Evolutionary conservation across 1,140 invertebrate species (phyloP), one percentile per base, ranked within the genome.

Genomic region (Acromyrmex echinatior): DNA sequence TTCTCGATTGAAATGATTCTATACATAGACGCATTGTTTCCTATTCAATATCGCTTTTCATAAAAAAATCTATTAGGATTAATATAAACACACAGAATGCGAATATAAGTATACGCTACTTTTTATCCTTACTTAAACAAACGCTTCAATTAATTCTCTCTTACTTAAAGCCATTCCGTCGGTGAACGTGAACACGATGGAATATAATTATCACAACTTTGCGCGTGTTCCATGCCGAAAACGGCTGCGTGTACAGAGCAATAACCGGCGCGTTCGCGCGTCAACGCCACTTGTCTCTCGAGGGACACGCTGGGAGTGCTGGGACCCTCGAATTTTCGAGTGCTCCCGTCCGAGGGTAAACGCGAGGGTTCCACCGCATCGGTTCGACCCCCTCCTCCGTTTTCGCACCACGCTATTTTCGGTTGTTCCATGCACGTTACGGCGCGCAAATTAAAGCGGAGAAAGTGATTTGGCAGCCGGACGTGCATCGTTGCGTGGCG

Each of bases 381-480:
- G 68, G 53, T 21, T 5, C 80, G 35, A 25, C 80, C 56, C 18
- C 80, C 68, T 10, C 68, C 53, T 10, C 21, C 39, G 16, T 25
- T 39, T 39, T 21, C 39, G 21, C 53, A 21, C 70, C 39, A 31
- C 56, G 39, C 56, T 84, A 74, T 84, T 84, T 84, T 84, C 80
- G 80, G 70, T 63, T 84, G 80, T 84, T 84, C 80, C 71, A 73
- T 71, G 85, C 70, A 77, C 87, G 85, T 89, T 88, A 90, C 86
- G 85, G 80, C 81, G 81, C 81, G 87, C 86, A 87, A 90, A 90
- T 90, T 90, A 90, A 90, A 87, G 87, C 84, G 70, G 87, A 89
- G 87, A 87, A 89, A 86, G 88, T 89, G 88, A 79, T 87, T 90
- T 80, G 86, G 88, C 84, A 74, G 49, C 77, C 73, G 53, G 53